Evolutionary conservation across 2,888 invertebrate species (phyloP), one percentile per base, ranked within the genome.

Genomic region (Lithophane socia): DNA sequence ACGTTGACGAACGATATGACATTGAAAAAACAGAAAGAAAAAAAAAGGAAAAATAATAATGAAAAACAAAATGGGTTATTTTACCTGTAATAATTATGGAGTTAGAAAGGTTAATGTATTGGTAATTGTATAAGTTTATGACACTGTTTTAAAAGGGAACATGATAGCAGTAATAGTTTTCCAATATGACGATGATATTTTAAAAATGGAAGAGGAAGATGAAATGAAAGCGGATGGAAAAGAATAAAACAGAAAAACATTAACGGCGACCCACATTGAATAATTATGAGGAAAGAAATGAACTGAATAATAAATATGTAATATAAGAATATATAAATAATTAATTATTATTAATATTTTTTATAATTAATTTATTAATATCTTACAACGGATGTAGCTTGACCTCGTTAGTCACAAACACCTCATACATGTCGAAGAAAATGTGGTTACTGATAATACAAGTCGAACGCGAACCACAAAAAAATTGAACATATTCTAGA

Each of bases 251-350:
- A 24, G 21, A 29, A 29, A 66, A 29, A 16, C 1, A 44, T 9
- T 9, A 21, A 0, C 1, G 0, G 1, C 1, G 0, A 44, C 1
- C 44, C 0, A 29, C 29, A 29, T 29, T 10, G 18, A 49, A 37
- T 12, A 12, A 47, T 44, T 18, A 24, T 16, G 24, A n/a, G 47
- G 13, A 29, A 29, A 52, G 0, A 9, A 21, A 29, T 8, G 0
- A 24, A 29, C 12, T 8, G 29, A 49, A 12, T 18, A n/a, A 10
- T 16, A 9, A n/a, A 21, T 16, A n/a, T 8, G 21, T 54, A 56
- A 64, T 42, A 24, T 5, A 37, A 0, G 3, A 37, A 37, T 37
- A 3, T 37, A 2, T 37, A 37, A 2, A 4, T 37, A 37, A 37
- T 37, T 37, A 37, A 37, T 5, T 4, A 37, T 37, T 37, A 37